These are phyloP conservation scores for Pterostichus madidus DNA, from an alignment of 2,888 invertebrate species.

Conservation along the genomic window DNA sequence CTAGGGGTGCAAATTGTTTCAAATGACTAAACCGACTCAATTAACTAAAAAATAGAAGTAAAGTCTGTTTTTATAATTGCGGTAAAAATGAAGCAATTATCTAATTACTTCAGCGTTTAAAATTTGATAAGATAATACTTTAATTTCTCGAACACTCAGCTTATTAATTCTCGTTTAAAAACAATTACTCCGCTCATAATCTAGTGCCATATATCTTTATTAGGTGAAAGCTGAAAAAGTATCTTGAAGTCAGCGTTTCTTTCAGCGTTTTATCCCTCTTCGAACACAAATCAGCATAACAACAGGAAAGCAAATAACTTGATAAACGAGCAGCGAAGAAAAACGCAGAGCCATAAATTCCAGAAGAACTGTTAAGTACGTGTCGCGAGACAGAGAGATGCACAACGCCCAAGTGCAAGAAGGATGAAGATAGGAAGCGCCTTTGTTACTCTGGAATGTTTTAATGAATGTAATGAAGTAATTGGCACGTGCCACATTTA, in stretches of 20 bases:
- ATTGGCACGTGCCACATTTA: conserved; percentile 34
- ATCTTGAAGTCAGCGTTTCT: conserved; percentile 32
- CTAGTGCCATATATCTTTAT: conserved; percentile 35
- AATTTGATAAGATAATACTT: no score
- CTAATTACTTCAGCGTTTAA: no score
- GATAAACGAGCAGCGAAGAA: conserved; percentile 35
- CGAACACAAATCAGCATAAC: conserved; percentile 49
- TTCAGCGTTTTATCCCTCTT: conserved; percentile 25
- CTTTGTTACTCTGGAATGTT: conserved; percentile 34
- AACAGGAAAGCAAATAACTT: conserved; percentile 57
- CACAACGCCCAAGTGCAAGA: background rate
- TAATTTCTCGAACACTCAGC: background rate
- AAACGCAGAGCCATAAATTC: conserved; percentile 15
- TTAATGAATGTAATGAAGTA: conserved; percentile 52
- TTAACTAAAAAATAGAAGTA: no score
- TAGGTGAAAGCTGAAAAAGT: conserved; percentile 15
- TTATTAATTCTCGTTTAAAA: conserved; percentile 35
- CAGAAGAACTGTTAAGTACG: conserved; percentile 38
- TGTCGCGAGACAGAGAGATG: conserved; percentile 9
- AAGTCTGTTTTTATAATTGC: no score
- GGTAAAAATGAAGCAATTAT: no score
- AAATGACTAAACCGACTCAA: no score
- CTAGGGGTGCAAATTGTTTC: no score
- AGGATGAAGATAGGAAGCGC: background rate
- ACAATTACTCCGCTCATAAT: conserved; percentile 22